Conservation (phyloP, 1,140 invertebrate species). For the Pogonomyrmex barbatus region DNA sequence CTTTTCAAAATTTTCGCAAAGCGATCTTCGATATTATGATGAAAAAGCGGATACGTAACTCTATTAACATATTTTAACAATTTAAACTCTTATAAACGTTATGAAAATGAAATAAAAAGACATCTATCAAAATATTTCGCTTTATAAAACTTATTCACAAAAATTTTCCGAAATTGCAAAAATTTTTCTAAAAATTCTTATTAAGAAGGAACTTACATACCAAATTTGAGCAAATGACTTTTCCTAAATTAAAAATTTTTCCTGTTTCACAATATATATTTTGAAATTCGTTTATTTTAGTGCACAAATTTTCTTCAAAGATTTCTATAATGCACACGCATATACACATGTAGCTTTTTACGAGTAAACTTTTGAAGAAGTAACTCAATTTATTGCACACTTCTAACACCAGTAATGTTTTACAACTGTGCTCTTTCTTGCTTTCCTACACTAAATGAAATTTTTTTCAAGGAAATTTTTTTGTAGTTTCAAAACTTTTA, state of each 20-base stretch:
- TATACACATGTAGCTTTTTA: not conserved
- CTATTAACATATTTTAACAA: not conserved
- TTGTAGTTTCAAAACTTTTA: not conserved
- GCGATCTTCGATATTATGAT: not conserved
- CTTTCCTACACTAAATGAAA: constrained; percentile 5
- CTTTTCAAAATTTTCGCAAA: not conserved
- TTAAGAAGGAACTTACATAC: not conserved
- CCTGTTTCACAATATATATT: not conserved
- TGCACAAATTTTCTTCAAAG: constrained; percentile 10
- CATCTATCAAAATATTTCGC: not conserved
- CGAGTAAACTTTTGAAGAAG: constrained; percentile 29
- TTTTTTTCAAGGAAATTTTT: not conserved
- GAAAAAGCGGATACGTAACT: not conserved
- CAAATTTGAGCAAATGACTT: not conserved
- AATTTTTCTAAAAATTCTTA: not conserved
- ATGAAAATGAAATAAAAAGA: not conserved
- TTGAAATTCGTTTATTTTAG: constrained; percentile 17
- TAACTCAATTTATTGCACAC: constrained; percentile 12
- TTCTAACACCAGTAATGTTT: constrained; percentile 24
- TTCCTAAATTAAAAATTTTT: not conserved
- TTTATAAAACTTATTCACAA: not conserved
- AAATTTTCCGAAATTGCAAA: not conserved
- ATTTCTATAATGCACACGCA: constrained; percentile 4
- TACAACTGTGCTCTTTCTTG: constrained; percentile 23
- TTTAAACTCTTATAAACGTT: not conserved